phyloP scores from a whole-genome alignment of 53 echinoderm and acorn worm genomes.

The Zoroaster sp. region DNA sequence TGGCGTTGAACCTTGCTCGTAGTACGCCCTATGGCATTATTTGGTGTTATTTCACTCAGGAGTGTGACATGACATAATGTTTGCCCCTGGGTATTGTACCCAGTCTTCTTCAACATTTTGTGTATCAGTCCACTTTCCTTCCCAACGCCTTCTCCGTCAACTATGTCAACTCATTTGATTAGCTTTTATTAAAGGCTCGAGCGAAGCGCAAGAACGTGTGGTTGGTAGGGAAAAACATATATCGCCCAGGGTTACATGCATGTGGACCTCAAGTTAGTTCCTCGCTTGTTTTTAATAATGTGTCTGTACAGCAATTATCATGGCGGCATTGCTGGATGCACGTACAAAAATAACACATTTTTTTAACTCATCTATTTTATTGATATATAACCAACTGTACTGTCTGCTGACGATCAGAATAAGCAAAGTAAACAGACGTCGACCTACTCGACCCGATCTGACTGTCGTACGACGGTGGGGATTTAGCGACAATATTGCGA shows the following conservation, averaged over 20 bases:
- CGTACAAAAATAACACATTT: neutral
- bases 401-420: neutral
- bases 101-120: neutral
- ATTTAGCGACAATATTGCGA: neutral
- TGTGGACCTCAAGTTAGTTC: neutral
- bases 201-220: neutral
- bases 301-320: neutral
- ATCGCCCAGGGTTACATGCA: neutral
- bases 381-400: neutral
- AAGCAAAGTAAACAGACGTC: neutral
- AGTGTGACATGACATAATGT: neutral
- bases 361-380: neutral
- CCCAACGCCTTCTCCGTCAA: neutral
- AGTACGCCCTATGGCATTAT: neutral
- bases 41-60: neutral
- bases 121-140: neutral
- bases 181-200: neutral
- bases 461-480: neutral
- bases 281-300: neutral
- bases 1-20: neutral
- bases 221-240: neutral
- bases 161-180: neutral
- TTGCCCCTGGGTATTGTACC: neutral
- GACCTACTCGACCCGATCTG: neutral
- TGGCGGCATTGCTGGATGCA: neutral